These are phyloP conservation scores for Eucera pruinosa DNA, from an alignment of 2,888 invertebrate species.

Conservation along the genomic window DNA sequence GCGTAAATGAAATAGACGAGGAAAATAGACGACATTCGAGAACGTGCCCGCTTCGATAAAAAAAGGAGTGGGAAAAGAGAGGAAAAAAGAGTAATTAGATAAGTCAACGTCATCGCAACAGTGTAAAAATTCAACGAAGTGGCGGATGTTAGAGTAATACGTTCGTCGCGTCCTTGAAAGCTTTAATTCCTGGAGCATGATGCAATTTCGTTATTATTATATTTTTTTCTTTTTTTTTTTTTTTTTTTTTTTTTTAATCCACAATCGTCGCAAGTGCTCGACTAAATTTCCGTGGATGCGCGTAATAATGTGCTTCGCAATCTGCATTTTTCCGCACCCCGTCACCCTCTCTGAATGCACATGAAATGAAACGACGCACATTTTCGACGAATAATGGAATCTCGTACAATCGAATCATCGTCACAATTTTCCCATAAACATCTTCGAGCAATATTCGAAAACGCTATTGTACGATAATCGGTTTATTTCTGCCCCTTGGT, in stretches of 20 bases:
- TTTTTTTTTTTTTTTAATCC: not conserved
- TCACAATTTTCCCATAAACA: slow-evolving; percentile 11
- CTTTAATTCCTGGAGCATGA: slow-evolving; percentile 6
- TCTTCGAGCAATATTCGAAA: not conserved
- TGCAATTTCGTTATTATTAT: slow-evolving; percentile 10
- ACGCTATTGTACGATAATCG: not conserved
- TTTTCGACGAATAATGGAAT: slow-evolving; percentile 3
- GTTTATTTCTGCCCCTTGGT: not conserved
- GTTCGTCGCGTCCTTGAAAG: slow-evolving; percentile 5
- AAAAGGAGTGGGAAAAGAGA: not conserved
- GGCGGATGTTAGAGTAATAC: slow-evolving; percentile 2
- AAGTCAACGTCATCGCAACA: slow-evolving; percentile 12
- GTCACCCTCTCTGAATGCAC: not conserved
- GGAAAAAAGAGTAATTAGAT: not conserved
- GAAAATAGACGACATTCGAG: not conserved
- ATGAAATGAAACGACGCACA: slow-evolving; percentile 10
- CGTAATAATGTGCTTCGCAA: not conserved
- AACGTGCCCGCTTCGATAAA: not conserved
- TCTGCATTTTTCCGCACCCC: not conserved
- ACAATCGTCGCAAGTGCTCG: not conserved
- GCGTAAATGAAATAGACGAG: not conserved
- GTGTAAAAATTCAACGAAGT: slow-evolving; percentile 6
- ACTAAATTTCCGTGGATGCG: slow-evolving; percentile 10
- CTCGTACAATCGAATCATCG: not conserved
- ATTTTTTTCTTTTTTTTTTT: slow-evolving; percentile 3